phyloP scores from a whole-genome alignment of 2,797 vertebrate species.

The Decapterus maruadsi region DNA sequence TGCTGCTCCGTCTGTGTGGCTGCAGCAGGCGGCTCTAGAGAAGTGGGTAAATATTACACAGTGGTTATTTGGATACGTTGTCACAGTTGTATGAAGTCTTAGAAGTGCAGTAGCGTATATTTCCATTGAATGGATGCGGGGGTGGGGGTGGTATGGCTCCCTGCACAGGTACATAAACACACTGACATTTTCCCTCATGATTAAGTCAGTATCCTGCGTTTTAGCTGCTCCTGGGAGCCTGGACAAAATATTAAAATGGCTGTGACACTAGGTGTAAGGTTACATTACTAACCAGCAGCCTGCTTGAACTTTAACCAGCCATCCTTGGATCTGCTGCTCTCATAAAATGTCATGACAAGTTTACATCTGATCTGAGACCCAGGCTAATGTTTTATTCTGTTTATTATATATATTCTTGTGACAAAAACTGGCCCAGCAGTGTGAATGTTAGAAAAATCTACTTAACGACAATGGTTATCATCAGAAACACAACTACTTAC shows the following conservation, averaged over 20 bases:
- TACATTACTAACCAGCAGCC: neutral
- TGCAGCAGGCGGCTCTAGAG: neutral
- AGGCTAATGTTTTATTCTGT: neutral
- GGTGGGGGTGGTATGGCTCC: conserved; percentile 21
- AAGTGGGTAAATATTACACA: neutral
- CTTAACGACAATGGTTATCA: too few relatives aligned
- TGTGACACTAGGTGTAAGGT: neutral
- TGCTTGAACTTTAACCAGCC: neutral
- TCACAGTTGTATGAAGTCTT: neutral
- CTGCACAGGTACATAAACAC: neutral
- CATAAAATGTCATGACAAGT: neutral
- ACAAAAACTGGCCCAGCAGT: neutral
- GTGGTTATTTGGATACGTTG: neutral
- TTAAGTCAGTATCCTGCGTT: neutral
- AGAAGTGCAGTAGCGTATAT: conserved; percentile 30
- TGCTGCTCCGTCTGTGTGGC: neutral
- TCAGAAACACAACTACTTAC: too few relatives aligned
- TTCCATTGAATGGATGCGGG: conserved; percentile 34
- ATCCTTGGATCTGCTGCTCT: neutral
- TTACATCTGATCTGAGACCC: too few relatives aligned
- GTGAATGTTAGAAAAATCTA: too few relatives aligned
- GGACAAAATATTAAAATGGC: neutral
- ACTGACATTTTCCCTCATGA: neutral
- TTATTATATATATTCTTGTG: too few relatives aligned
- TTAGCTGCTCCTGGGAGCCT: neutral